These are phyloP conservation scores for Stigmatopora nigra DNA, from an alignment of 2,113 vertebrate species.

Conservation along the genomic window DNA sequence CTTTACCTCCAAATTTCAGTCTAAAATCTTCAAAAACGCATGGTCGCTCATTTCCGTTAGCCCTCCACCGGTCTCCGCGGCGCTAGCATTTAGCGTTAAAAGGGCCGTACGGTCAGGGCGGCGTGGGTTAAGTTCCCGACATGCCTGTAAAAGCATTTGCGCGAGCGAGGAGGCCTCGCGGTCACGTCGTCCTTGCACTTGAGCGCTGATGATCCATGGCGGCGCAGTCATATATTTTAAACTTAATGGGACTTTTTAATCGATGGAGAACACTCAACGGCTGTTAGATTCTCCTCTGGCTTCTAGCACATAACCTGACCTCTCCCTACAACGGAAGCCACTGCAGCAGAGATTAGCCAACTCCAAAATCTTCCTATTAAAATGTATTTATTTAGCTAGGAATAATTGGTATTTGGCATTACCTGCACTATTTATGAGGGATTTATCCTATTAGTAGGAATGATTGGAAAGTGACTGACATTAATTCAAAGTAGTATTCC, in stretches of 20 bases:
- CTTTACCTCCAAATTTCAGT: too few species aligned
- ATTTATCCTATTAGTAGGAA: not conserved
- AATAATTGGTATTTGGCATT: too few species aligned
- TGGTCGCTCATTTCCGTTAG: not conserved
- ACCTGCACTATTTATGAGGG: too few species aligned
- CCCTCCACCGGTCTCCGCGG: slow-evolving; percentile 31
- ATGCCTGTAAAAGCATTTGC: not conserved
- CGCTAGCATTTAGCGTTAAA: slow-evolving; percentile 33
- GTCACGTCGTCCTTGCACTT: slow-evolving; percentile 2
- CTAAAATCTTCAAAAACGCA: not conserved
- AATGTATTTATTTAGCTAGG: too few species aligned
- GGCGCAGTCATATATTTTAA: not conserved
- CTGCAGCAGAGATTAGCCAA: not conserved
- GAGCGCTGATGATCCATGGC: not conserved
- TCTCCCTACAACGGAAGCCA: not conserved
- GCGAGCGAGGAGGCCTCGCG: not conserved
- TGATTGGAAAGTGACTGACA: not conserved
- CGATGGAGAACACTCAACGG: slow-evolving; percentile 6
- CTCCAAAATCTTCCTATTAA: too few species aligned
- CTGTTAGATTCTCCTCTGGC: not conserved
- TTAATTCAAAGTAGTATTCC: not conserved
- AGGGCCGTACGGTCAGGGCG: not conserved
- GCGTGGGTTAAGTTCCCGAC: not conserved
- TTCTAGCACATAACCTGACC: not conserved
- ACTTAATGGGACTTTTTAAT: slow-evolving; percentile 4